Conservation (phyloP, 2,113 vertebrate genomes). For the Psammodynastes pulverulentus region DNA sequence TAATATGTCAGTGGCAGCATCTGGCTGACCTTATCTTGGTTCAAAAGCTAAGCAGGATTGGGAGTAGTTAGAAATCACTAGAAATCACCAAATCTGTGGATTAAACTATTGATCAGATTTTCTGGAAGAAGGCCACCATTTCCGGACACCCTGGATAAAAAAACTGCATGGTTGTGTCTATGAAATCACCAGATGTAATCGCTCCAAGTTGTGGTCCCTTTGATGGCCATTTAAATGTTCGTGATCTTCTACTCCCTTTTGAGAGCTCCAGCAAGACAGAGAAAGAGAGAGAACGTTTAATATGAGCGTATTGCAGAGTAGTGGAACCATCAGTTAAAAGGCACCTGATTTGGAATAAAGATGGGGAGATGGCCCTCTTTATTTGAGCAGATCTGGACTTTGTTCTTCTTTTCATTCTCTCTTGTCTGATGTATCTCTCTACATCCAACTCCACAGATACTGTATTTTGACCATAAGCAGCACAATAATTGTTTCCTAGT, state of each 20-base stretch:
- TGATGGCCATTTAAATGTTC: not conserved
- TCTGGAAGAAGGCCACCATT: not conserved
- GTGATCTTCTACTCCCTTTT: not conserved
- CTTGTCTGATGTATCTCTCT: not conserved
- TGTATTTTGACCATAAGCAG: not conserved
- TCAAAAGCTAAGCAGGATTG: not conserved
- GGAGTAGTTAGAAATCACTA: not conserved
- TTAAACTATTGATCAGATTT: not conserved
- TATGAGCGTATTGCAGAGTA: not conserved
- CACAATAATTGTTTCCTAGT: not conserved
- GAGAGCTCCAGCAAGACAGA: not conserved
- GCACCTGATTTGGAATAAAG: not conserved
- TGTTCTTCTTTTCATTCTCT: not conserved
- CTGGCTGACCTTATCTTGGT: not conserved
- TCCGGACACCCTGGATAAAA: not conserved
- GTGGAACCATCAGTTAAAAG: not conserved
- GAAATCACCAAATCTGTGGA: not conserved
- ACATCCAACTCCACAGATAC: not conserved
- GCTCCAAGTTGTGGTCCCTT: not conserved
- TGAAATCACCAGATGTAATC: not conserved
- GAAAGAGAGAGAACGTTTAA: not conserved
- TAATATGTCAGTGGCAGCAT: not conserved
- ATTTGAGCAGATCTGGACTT: not conserved
- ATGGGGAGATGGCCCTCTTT: not conserved
- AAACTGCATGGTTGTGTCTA: not conserved